Base-by-base conservation (phyloP, 2,113 vertebrate species). In the Dendropsophus ebraccatus region DNA sequence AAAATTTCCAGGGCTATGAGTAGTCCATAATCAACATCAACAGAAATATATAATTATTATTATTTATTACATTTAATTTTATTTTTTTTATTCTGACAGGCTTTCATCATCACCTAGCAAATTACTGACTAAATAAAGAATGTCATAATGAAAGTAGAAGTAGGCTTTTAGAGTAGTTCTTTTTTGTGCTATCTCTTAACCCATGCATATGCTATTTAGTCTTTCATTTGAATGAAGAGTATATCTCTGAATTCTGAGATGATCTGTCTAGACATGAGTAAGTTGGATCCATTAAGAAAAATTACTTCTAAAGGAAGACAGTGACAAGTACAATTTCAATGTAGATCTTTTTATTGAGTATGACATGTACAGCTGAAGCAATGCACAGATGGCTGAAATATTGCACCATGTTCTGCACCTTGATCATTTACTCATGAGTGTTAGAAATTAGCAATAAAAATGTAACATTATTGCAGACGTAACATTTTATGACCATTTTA, bases 241-340 rank as follows among this genome's bases (percentile, higher is more conserved):
- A 21, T 21, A 41, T 69, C 67, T 70, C 19, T 32, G 16, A 69
- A 19, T 70, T 32, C 65, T 67, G 14, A 17, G 28, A 28, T 35
- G 21, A 70, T 69, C 17, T 70, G 19, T 41, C 67, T 70, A 70
- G 67, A 69, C 67, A 70, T 70, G 19, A 70, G 67, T 21, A 70
- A 70, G 32, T 41, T 37, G 19, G 35, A 30, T 3, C 19, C 41
- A 35, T 32, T 35, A 69, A 35, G 62, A 35, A 69, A 69, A 69
- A 32, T 35, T 2, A 35, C 65, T 70, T 70, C 9, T 41, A 41
- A 19, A 70, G 19, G 19, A 70, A 70, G 19, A 70, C 32, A 23
- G 67, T 41, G 67, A 41, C 67, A 70, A 23, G 21, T 23, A 19
- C 30, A 67, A 32, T 67, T 32, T 67, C 14, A 32, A 8, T 67